A percentile compares a stretch with the other conserved stretches of the same genome.
Evolutionary conservation across 2,113 vertebrate genomes (phyloP).

Genomic region (Pogona vitticeps): DNA sequence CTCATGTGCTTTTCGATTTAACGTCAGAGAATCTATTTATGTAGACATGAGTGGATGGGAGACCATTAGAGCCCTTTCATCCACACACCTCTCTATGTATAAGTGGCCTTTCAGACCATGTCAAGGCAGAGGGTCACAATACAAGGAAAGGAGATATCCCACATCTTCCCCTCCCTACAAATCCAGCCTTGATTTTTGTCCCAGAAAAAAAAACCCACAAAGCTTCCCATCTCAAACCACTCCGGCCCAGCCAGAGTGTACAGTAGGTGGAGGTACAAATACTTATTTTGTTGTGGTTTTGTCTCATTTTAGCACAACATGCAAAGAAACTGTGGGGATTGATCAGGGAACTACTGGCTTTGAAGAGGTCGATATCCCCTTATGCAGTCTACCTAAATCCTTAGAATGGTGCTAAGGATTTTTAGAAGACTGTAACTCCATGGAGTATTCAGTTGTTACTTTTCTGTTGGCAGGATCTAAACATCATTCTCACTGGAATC

Average conservation of each 20-base stretch:
- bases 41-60: slow-evolving; percentile 36
- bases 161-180: not conserved
- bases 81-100: not conserved
- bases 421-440: not conserved
- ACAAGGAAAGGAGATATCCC: not conserved
- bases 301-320: not conserved
- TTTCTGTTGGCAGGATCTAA: not conserved
- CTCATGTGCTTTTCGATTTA: slow-evolving; percentile 44
- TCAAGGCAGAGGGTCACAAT: slow-evolving; percentile 16
- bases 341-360: not conserved
- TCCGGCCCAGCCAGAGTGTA: not conserved
- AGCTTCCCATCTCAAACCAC: not conserved
- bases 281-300: not conserved
- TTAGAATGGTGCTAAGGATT: not conserved
- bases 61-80: slow-evolving; percentile 28
- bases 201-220: not conserved
- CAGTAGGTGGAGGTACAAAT: not conserved
- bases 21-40: slow-evolving; percentile 62
- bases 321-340: not conserved
- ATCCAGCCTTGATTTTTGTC: not conserved
- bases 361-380: not conserved
- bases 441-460: not conserved
- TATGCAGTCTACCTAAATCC: not conserved
- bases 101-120: slow-evolving; percentile 5
- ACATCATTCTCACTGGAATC: not conserved